Base-by-base conservation (phyloP, 2,113 vertebrate genomes). In the Accipiter virgatus region DNA sequence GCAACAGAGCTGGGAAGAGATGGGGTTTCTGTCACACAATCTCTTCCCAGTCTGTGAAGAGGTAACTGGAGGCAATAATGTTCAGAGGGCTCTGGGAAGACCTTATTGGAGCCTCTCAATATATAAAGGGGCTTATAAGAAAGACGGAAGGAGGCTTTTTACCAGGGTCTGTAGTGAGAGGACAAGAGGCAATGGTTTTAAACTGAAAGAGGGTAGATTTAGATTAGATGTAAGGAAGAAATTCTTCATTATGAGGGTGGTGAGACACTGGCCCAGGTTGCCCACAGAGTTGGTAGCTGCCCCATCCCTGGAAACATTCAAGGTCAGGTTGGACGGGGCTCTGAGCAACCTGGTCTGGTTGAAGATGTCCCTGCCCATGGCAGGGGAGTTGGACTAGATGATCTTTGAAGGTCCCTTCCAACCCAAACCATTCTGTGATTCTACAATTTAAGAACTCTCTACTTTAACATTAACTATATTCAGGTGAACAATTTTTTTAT, bases 291-390 rank as follows among this genome's bases (percentile, higher is more conserved):
- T 5, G 7, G 45, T 43, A 0, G 40, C 2, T 55, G 15, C 18
- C 38, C 11, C 38, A 45, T 53, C 27, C 45, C 47, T 63, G 18
- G 15, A 47, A 32, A 2, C 5, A 25, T 38, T 5, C 48, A 7
- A 20, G 47, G 8, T 13, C 18, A 31, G 40, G 48, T 2, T 80
- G 48, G 48, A 47, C 0, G 1, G 9, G 48, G 34, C 34, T 88
- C 6, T 5, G 75, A 63, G 40, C 19, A 55, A n/a, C 29, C 48
- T 61, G 73, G 3, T 7, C 26, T 32, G 1, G 52, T 16, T 3
- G 10, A 8, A 77, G 19, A 5, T 58, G 50, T 34, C 61, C n/a
- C 52, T 67, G 9, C 34, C 0, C 8, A 7, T 1, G 1, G 34
- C 27, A 55, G 17, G 6, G 16, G 12, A 4, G 2, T 16, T 63